Evolutionary conservation across 2,888 invertebrate genomes (phyloP), one percentile per base, ranked within the genome.

Genomic region (Palloptera scutellata): DNA sequence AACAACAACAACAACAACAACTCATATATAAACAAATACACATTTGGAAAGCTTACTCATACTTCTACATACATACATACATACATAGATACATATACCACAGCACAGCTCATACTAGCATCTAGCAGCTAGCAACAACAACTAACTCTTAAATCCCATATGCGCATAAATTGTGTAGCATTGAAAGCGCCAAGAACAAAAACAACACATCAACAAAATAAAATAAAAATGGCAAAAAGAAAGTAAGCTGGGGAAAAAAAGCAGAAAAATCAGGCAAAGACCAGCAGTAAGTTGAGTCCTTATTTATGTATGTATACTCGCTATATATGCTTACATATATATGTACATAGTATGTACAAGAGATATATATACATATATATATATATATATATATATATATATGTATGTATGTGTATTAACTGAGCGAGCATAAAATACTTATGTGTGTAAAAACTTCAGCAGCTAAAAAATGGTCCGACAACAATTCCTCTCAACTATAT

Each of bases 271-370:
- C 53, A 19, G 40, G 52, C 65, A 60, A 64, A 65, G 54, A n/a
- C 15, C 62, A 30, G 57, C 48, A 64, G 15, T 43, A 42, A 40
- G 51, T 52, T 53, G 58, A 66, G 53, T 62, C 43, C 62, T 67
- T 66, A 61, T 61, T 66, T 67, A 59, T 55, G 54, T 48, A 54
- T 5, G 15, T 54, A 3, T n/a, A n/a, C n/a, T n/a, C n/a, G 1
- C 13, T 45, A 45, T 59, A 19, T 43, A 11, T 59, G 53, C 17
- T 13, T 15, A 17, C 9, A 12, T 30, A 40, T 20, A 20, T 45
- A 17, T 15, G 8, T 58, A 58, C 17, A 10, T 11, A 3, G 13
- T 10, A 42, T n/a, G 11, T 15, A n/a, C 8, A n/a, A 6, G 3
- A 30, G 6, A 30, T 30, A 30, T 6, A 57, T 13, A 57, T 57